Conservation (phyloP, 2,888 invertebrate species). For the Lampropteryx suffumata region DNA sequence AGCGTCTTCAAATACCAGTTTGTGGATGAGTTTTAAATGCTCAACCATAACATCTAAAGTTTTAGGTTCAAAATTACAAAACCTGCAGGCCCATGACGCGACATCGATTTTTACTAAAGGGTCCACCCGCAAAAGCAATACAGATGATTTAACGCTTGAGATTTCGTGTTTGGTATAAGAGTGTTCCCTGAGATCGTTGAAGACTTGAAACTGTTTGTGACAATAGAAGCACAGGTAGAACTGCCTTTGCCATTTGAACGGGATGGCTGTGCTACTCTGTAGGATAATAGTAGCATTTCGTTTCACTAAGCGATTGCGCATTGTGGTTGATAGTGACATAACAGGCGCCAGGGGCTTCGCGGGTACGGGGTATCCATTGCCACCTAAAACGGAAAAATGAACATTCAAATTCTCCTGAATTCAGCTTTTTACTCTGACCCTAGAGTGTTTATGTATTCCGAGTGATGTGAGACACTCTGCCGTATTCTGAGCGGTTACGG, state of each 20-base stretch:
- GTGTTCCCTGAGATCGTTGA: slow-evolving; percentile 15
- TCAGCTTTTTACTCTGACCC: neutral
- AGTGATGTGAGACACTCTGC: too few species aligned
- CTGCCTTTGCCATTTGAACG: slow-evolving; percentile 55
- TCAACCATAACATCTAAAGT: slow-evolving; percentile 5
- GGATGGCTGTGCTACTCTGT: slow-evolving; percentile 44
- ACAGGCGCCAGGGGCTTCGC: slow-evolving; percentile 27
- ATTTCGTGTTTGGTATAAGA: slow-evolving; percentile 3
- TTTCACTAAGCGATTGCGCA: slow-evolving; percentile 49
- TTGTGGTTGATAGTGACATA: slow-evolving; percentile 43
- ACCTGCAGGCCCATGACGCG: slow-evolving; percentile 5
- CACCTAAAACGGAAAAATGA: slow-evolving; percentile 47
- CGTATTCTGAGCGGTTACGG: too few species aligned
- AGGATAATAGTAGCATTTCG: slow-evolving; percentile 46
- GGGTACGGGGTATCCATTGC: slow-evolving; percentile 19
- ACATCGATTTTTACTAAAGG: slow-evolving; percentile 28
- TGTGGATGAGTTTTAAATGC: slow-evolving; percentile 9
- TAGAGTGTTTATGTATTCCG: too few species aligned
- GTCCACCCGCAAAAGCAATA: slow-evolving; percentile 11
- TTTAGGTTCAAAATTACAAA: slow-evolving; percentile 8
- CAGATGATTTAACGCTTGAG: slow-evolving; percentile 9
- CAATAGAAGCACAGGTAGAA: slow-evolving; percentile 53
- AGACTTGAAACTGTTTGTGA: slow-evolving; percentile 41
- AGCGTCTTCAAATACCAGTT: slow-evolving; percentile 9
- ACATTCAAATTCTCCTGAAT: slow-evolving; percentile 15